Evolutionary conservation across 2,888 invertebrate species (phyloP).

Genomic region (Volucella bombylans): DNA sequence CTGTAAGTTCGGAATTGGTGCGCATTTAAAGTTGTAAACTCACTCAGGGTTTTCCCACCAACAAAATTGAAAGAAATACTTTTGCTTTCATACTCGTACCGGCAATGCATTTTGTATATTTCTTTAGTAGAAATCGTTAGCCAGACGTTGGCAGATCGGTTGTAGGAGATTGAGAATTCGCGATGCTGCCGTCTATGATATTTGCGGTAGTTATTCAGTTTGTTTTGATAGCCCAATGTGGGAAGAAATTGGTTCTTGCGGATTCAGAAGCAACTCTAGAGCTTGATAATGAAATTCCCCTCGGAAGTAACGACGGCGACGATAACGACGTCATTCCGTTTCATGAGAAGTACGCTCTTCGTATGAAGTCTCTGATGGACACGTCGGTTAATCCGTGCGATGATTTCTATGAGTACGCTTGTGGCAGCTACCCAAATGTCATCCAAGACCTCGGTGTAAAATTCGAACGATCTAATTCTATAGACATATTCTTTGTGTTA

Average conservation of each 20-base stretch:
- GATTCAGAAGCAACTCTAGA: neutral
- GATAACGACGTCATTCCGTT: constrained; percentile 31
- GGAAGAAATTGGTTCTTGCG: neutral
- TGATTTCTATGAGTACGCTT: constrained; percentile 80
- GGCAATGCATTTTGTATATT: too few relatives aligned
- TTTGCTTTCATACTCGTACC: too few relatives aligned
- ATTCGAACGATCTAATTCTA: constrained; percentile 77
- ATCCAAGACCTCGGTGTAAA: constrained; percentile 74
- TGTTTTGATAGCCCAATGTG: constrained; percentile 21
- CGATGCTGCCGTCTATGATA: too few relatives aligned
- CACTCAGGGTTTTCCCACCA: too few relatives aligned
- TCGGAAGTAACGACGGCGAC: constrained; percentile 38
- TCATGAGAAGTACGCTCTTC: constrained; percentile 76
- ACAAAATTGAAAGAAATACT: too few relatives aligned
- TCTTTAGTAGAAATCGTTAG: too few relatives aligned
- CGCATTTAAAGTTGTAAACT: too few relatives aligned
- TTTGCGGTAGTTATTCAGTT: constrained; percentile 6
- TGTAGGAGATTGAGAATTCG: too few relatives aligned
- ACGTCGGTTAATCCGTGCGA: constrained; percentile 78
- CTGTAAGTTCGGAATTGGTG: too few relatives aligned
- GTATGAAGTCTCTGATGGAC: constrained; percentile 80
- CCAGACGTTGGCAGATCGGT: too few relatives aligned
- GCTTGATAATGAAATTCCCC: constrained; percentile 69
- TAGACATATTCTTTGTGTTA: constrained; percentile 77
- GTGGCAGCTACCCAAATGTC: constrained; percentile 79